Base-by-base conservation (phyloP, 2,113 vertebrate genomes). In the Macquaria ambigua region DNA sequence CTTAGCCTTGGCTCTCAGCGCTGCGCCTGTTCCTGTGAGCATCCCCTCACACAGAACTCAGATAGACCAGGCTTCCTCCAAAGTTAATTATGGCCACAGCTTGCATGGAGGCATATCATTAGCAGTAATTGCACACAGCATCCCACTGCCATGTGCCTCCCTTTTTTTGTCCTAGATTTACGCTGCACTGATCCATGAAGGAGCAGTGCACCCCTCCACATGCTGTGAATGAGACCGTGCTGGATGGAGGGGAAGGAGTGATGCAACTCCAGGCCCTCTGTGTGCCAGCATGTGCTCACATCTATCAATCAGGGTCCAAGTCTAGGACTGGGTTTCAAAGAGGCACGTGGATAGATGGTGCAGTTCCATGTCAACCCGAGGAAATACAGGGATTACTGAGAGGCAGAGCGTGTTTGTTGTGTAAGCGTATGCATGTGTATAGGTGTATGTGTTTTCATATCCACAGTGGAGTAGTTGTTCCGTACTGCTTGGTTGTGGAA, bases 51-150 rank as follows among this genome's bases (percentile, higher is more conserved):
- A 48, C 71, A 31, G 63, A 75, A 58, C 83, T 79, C 81, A 59
- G 52, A 73, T 62, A 61, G 86, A 70, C 84, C 74, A 67, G 68
- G 81, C 88, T 86, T 91, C 87, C 87, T 90, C 87, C 79, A 62
- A 70, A 87, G 74, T 88, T 90, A 94, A 95, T 94, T 92, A 93
- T 59, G 90, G 89, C 88, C 92, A 84, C 93, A 92, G 93, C 92
- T 93, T 93, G 90, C 87, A 89, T 75, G 79, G 70, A 93, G 83
- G 77, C 82, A 87, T 93, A 88, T 93, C 93, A 94, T 95, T 94
- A 93, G 83, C 88, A 80, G 88, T 94, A 92, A 91, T 90, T 90
- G 88, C 94, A 91, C 90, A 88, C 91, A 77, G 88, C 78, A 82
- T 84, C 92, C 83, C 75, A 74, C 77, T 48, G 86, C 91, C 93